A percentile compares a stretch with the other conserved stretches of the same genome.
Evolutionary conservation across 2,797 vertebrate species (phyloP).

Genomic region (Tadarida brasiliensis): DNA sequence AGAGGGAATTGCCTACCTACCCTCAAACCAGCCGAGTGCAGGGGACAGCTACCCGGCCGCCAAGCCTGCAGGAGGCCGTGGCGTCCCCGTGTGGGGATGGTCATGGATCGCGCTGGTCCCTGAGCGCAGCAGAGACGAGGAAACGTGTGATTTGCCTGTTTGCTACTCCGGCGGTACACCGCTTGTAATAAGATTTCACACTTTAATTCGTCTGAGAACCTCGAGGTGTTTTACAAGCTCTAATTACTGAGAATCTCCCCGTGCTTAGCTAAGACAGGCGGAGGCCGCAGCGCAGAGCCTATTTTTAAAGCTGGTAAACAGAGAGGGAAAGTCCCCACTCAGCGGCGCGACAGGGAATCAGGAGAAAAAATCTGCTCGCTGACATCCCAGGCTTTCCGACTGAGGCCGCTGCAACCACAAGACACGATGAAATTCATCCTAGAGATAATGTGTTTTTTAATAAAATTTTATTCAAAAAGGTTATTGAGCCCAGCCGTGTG

Average conservation of each 20-base stretch:
- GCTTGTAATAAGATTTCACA: constrained; percentile 83
- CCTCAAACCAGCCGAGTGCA: background rate
- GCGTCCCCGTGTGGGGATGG: constrained; percentile 15
- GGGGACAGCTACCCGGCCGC: background rate
- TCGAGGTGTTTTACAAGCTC: constrained; percentile 78
- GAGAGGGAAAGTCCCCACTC: constrained; percentile 32
- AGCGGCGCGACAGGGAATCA: background rate
- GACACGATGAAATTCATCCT: background rate
- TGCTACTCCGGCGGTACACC: constrained; percentile 66
- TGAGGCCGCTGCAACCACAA: background rate
- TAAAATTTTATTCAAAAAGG: background rate
- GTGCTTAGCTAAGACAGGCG: constrained; percentile 72
- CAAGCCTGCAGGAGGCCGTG: background rate
- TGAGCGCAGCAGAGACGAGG: constrained; percentile 65
- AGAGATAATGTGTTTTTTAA: background rate
- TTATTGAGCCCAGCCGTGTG: background rate
- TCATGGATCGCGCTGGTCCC: constrained; percentile 28
- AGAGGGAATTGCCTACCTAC: background rate
- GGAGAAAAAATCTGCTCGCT: background rate
- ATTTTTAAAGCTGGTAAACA: constrained; percentile 64
- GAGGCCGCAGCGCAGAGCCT: constrained; percentile 43
- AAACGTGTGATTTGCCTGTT: constrained; percentile 73
- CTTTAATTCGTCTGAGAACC: constrained; percentile 81
- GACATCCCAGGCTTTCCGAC: background rate
- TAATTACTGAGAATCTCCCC: constrained; percentile 79